Evolutionary conservation across 2,888 invertebrate genomes (phyloP).

Genomic region (Cremastinae sp.): DNA sequence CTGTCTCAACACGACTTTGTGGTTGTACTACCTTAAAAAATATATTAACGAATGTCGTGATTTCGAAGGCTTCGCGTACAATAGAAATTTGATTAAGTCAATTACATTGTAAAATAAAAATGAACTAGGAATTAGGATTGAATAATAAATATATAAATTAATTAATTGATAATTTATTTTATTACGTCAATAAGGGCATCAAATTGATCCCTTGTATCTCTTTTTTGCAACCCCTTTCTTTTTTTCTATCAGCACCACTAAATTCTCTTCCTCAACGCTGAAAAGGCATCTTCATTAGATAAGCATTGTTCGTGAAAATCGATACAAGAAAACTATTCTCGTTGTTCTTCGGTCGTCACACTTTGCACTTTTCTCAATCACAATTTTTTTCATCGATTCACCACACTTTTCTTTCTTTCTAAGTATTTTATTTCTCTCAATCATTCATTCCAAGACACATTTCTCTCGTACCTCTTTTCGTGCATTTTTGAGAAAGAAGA

Average conservation of each 20-base stretch:
- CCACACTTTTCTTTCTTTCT: slow-evolving; percentile 26
- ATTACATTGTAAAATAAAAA: no score
- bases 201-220: slow-evolving; percentile 40
- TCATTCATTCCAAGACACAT: slow-evolving; percentile 15
- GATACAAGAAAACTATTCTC: slow-evolving; percentile 3
- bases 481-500: slow-evolving; percentile 23
- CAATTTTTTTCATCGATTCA: slow-evolving; percentile 20
- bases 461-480: slow-evolving; percentile 8
- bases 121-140: not conserved
- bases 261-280: not conserved
- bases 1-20: no score
- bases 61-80: no score
- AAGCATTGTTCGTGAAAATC: slow-evolving; percentile 39
- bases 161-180: slow-evolving; percentile 57
- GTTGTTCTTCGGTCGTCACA: not conserved
- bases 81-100: no score
- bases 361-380: slow-evolving; percentile 20
- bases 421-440: slow-evolving; percentile 20
- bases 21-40: no score
- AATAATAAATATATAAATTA: slow-evolving; percentile 24
- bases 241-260: slow-evolving; percentile 40
- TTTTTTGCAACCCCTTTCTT: slow-evolving; percentile 26
- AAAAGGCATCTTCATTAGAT: slow-evolving; percentile 43
- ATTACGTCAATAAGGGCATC: slow-evolving; percentile 60
- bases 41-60: no score